Evolutionary conservation across 2,888 invertebrate species (phyloP), one percentile per base, ranked within the genome.

Genomic region (Leptopilina myrica): DNA sequence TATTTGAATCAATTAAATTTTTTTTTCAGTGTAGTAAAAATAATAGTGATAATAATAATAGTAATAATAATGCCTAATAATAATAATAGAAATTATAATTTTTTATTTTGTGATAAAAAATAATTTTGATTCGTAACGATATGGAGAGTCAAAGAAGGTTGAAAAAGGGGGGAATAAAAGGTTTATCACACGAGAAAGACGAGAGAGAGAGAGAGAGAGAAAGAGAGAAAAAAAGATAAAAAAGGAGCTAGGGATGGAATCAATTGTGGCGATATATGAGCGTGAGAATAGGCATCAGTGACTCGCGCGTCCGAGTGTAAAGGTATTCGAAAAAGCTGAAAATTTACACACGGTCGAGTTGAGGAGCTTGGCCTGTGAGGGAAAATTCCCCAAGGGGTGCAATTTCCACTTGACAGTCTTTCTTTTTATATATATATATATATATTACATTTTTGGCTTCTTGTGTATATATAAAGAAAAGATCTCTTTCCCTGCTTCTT

Each of bases 271-370:
- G 56, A 73, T 53, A 73, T 73, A 56, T 73, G 73, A 56, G 73
- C 46, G 40, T 76, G 56, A 76, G 88, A 88, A 49, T 73, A 80
- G 76, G 73, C 46, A 49, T 76, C 67, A 76, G 88, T 88, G 89
- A 86, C 84, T 84, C 84, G 84, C 82, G 88, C 90, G 90, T 90
- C 88, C 91, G 86, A 90, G 89, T 87, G 90, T 88, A 88, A 91
- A 90, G 91, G 90, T 89, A 91, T 90, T 90, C 87, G 87, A 85
- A 83, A 84, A 84, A 82, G 83, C 78, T 80, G 81, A 76, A 81
- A 65, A 43, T 43, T 43, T 80, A 79, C 69, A 79, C 78, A 82
- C 80, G 62, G 62, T 83, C 80, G 80, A 79, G 76, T 82, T 84
- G 82, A 81, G 79, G 78, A 80, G 78, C 80, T 76, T 83, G 76